Base-by-base conservation (phyloP, 2,797 vertebrate genomes). In the Ambastaia sidthimunki region DNA sequence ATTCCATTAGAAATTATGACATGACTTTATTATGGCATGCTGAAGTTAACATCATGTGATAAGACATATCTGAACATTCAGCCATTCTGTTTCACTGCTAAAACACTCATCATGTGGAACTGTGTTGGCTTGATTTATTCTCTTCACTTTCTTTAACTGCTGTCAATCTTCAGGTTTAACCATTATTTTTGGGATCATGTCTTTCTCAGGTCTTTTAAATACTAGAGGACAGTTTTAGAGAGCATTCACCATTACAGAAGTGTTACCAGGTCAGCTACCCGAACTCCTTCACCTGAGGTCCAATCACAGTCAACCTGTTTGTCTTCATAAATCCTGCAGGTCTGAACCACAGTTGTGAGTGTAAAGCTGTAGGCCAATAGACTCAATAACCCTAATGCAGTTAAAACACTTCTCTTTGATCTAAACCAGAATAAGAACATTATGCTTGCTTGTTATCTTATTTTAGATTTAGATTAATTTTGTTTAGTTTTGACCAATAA, bases 121-220 rank as follows among this genome's bases (percentile, higher is more conserved):
- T 28, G 28, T 28, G 28, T 28, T 28, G 28, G n/a, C 4, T 28
- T 28, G 2, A 28, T 28, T 28, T 28, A 4, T 28, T 28, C 2
- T 28, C 28, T 28, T 28, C 28, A 28, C 28, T 28, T 28, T 28
- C 28, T 28, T 28, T 28, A 2, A 28, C 4, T 47, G 68, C 68
- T 72, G 74, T 76, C 74, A 47, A 37, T 66, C n/a, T 23, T 25
- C 10, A 10, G n/a, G 52, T 75, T 50, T 55, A 6, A 18, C 52
- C 15, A 1, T 12, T 37, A 11, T 16, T 71, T 71, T 31, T 21
- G 3, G 18, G n/a, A 4, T 50, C 28, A n/a, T 19, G 16, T 0
- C 57, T 80, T 72, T 54, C 16, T 48, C 12, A 41, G 7, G 50
- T 57, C 60, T 25, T 73, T 18, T 57, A 11, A 41, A 23, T 50